These are phyloP conservation scores for Lacanobia oleracea DNA, from an alignment of 2,888 invertebrate species.

Conservation along the genomic window DNA sequence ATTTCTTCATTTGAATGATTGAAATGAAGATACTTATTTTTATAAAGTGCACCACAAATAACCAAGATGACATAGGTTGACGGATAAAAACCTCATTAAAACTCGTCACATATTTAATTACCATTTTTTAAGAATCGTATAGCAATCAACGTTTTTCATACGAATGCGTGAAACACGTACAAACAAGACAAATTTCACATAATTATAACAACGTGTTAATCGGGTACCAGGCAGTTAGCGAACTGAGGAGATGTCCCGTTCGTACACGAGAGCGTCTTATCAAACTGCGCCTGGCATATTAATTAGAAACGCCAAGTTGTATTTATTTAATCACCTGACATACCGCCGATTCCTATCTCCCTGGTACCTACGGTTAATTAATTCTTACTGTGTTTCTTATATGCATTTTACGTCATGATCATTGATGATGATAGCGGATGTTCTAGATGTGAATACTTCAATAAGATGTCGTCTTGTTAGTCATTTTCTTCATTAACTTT, in stretches of 20 bases:
- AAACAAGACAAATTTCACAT: conserved; percentile 79
- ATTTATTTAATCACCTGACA: conserved; percentile 89
- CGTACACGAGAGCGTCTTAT: conserved; percentile 77
- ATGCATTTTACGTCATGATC: conserved; percentile 67
- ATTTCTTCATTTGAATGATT: too few species aligned
- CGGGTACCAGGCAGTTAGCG: conserved; percentile 79
- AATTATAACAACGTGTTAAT: conserved; percentile 86
- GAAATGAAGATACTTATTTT: neutral
- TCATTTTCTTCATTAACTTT: conserved; percentile 29
- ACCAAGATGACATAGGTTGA: neutral
- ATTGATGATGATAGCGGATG: conserved; percentile 67
- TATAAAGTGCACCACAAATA: conserved; percentile 13
- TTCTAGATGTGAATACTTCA: conserved; percentile 61
- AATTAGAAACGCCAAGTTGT: conserved; percentile 87
- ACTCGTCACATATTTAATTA: conserved; percentile 13
- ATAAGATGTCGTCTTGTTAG: conserved; percentile 65
- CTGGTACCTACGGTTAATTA: conserved; percentile 82
- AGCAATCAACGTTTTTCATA: conserved; percentile 35
- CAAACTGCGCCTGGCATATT: conserved; percentile 88
- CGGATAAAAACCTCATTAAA: conserved; percentile 5
- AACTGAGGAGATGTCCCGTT: conserved; percentile 82
- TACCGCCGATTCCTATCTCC: conserved; percentile 83
- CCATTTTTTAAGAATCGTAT: conserved; percentile 5
- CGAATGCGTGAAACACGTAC: conserved; percentile 61
- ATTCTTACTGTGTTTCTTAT: conserved; percentile 82